These are phyloP conservation scores for Tromatobia lineatoria DNA, from an alignment of 2,888 invertebrate species.

Conservation along the genomic window DNA sequence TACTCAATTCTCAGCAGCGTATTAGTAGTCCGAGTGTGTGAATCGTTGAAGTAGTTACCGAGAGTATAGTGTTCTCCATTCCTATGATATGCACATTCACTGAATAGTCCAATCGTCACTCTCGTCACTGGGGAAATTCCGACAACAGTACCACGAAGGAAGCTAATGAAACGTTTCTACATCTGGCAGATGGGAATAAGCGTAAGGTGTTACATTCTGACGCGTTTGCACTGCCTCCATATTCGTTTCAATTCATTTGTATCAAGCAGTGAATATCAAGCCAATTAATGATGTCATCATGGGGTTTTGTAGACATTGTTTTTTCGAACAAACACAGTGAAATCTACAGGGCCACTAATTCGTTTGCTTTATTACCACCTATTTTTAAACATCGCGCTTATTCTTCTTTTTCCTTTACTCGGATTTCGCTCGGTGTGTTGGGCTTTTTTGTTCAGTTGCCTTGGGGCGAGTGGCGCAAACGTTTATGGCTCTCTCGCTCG, in stretches of 20 bases:
- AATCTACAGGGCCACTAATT: not conserved
- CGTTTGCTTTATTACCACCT: conserved; percentile 21
- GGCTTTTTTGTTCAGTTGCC: conserved; percentile 16
- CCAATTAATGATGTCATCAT: not conserved
- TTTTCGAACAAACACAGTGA: conserved; percentile 3
- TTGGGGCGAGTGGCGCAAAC: conserved; percentile 29
- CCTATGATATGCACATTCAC: conserved; percentile 13
- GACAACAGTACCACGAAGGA: conserved; percentile 43
- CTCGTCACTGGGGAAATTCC: conserved; percentile 55
- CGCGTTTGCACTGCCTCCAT: not conserved
- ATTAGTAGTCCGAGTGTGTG: conserved; percentile 29
- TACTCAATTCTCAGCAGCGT: conserved; percentile 11
- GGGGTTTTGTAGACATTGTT: not conserved
- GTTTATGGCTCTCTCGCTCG: conserved; percentile 39
- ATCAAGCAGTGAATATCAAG: not conserved
- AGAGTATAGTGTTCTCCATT: not conserved
- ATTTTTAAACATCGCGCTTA: not conserved
- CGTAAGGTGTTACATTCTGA: conserved; percentile 20
- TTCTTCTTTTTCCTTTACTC: not conserved
- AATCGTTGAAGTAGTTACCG: conserved; percentile 9
- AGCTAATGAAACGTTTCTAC: conserved; percentile 36
- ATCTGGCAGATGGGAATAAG: conserved; percentile 27
- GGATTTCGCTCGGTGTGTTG: conserved; percentile 16
- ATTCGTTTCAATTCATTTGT: conserved; percentile 22
- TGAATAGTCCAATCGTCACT: conserved; percentile 33